Conservation (phyloP, 2,113 vertebrate species). For the Illadopsis cleaveri region DNA sequence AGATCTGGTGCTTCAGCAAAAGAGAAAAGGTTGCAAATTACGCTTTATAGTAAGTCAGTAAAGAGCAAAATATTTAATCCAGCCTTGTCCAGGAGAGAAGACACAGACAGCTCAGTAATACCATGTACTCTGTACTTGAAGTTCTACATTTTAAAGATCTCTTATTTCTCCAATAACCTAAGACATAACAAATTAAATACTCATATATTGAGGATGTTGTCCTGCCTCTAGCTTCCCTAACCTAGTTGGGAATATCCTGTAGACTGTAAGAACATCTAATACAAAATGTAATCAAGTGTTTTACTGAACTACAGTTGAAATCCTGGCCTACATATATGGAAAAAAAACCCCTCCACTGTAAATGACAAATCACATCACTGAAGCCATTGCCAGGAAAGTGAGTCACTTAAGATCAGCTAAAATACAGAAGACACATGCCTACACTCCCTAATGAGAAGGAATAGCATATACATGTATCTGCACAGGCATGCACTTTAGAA, state of each 20-base stretch:
- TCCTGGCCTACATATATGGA: neutral
- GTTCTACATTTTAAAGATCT: neutral
- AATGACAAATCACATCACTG: neutral
- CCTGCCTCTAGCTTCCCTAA: neutral
- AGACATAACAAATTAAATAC: neutral
- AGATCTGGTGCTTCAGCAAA: neutral
- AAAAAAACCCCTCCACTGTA: neutral
- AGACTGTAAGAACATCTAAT: neutral
- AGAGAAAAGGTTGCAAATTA: neutral
- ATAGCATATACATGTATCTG: neutral
- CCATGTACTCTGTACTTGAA: neutral
- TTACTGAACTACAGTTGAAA: neutral
- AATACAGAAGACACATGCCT: neutral
- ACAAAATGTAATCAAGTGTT: neutral
- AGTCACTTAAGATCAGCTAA: neutral
- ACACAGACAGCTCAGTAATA: neutral
- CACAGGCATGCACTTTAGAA: neutral
- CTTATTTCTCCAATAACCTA: neutral
- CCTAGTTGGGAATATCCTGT: neutral
- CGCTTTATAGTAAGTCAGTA: neutral
- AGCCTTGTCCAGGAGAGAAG: neutral
- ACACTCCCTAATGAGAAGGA: neutral
- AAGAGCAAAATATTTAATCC: neutral
- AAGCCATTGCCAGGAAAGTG: neutral
- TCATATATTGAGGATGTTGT: neutral